Conservation (phyloP, 2,888 invertebrate species). For the Hemithea aestivaria region DNA sequence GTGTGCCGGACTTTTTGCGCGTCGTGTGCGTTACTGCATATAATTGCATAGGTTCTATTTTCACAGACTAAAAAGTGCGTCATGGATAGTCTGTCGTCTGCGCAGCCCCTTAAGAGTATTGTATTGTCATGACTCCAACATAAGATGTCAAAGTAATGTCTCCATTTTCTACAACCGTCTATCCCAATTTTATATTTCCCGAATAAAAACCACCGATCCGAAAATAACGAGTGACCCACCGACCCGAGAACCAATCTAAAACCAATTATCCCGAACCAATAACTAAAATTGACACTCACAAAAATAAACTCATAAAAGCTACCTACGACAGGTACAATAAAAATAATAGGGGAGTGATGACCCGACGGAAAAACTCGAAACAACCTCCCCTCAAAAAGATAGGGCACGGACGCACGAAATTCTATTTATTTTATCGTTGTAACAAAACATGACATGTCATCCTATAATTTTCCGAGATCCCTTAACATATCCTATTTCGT, state of each 20-base stretch:
- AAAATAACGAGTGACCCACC: slow-evolving; percentile 10
- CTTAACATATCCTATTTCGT: slow-evolving; percentile 25
- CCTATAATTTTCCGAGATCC: slow-evolving; percentile 31
- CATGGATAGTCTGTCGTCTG: too few species aligned
- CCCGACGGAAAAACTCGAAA: slow-evolving; percentile 23
- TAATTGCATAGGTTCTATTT: too few species aligned
- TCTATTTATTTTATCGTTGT: slow-evolving; percentile 30
- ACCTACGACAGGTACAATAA: slow-evolving; percentile 27
- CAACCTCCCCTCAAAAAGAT: slow-evolving; percentile 21
- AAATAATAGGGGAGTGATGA: slow-evolving; percentile 27
- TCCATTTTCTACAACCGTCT: too few species aligned
- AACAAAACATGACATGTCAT: slow-evolving; percentile 32
- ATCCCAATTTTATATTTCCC: slow-evolving; percentile 10
- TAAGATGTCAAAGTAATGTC: too few species aligned
- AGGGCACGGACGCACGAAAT: slow-evolving; percentile 22
- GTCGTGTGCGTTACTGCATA: too few species aligned
- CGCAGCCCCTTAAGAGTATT: too few species aligned
- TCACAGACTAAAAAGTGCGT: too few species aligned
- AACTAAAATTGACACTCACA: slow-evolving; percentile 31
- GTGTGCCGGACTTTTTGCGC: too few species aligned
- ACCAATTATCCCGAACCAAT: slow-evolving; percentile 27
- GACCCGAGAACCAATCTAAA: slow-evolving; percentile 18
- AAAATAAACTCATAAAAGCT: slow-evolving; percentile 25
- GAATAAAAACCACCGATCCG: slow-evolving; percentile 13
- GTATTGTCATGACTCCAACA: too few species aligned